A percentile compares a stretch with the other conserved stretches of the same genome.
Evolutionary conservation across 1,140 invertebrate species (phyloP).

Genomic region (Zaprionus kolodkinae): DNA sequence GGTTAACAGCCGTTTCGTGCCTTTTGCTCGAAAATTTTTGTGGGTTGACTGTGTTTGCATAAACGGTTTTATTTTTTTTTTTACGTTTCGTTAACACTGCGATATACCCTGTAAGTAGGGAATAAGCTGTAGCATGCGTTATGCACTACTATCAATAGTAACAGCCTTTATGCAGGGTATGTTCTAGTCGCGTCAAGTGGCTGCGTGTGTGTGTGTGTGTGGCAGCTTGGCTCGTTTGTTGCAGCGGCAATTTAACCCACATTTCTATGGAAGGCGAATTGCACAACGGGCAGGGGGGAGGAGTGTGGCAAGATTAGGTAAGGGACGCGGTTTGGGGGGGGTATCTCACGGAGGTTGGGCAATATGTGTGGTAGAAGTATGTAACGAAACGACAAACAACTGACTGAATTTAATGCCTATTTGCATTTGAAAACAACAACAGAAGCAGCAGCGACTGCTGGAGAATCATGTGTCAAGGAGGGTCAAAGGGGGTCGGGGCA

Average conservation of each 20-base stretch:
- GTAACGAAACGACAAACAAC: conserved; percentile 77
- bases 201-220: no score
- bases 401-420: conserved; percentile 75
- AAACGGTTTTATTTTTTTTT: conserved; percentile 65
- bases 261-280: conserved; percentile 48
- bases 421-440: conserved; percentile 71
- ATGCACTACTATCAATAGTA: neutral
- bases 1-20: conserved; percentile 79
- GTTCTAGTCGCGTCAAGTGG: neutral
- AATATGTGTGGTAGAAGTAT: conserved; percentile 66
- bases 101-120: conserved; percentile 7
- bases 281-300: conserved; percentile 53
- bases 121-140: neutral
- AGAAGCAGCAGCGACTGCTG: conserved; percentile 42
- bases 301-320: neutral
- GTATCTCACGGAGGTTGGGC: conserved; percentile 26
- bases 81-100: conserved; percentile 29
- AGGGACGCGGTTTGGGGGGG: conserved; percentile 6
- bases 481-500: conserved; percentile 34
- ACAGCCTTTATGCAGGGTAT: neutral
- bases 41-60: conserved; percentile 60
- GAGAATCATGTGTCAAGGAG: conserved; percentile 69
- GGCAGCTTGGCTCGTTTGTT: conserved; percentile 27
- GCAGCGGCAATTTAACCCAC: conserved; percentile 73
- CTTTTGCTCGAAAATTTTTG: conserved; percentile 64